Base-by-base conservation (phyloP, 2,797 vertebrate species). In the Cirrhinus molitorella region DNA sequence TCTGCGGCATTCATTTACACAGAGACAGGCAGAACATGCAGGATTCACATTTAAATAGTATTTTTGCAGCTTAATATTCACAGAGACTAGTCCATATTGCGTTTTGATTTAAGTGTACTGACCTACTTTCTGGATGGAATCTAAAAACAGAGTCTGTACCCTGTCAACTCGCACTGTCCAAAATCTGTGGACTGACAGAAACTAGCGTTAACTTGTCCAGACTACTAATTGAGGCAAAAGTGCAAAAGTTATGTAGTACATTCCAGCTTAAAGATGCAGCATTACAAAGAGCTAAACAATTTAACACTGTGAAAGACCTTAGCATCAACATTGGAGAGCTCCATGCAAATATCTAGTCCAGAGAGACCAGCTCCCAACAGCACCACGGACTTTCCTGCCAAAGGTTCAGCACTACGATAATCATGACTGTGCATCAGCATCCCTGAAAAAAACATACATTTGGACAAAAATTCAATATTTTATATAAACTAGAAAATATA, bases 381-480 rank as follows among this genome's bases (percentile, higher is more conserved):
- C 67, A 94, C 85, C 79, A 94, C 88, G 0, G 89, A 91, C 74
- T 89, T 90, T 11, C 91, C 91, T 0, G 87, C 77, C 34, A 93
- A 92, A 66, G 91, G 85, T 81, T 94, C 93, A 11, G 92, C 90
- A 75, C 66, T 87, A 37, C 91, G 92, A 88, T 93, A 94, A 10
- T 90, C 84, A 82, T 93, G 93, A 84, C 93, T 94, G 89, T 94
- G 93, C 77, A 94, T 90, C n/a, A 92, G 75, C 17, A 9, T 82
- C 12, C 92, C 93, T 93, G 75, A 23, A 87, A 57, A n/a, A 85
- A 34, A 83, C 10, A 61, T 47, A 65, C 7, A 75, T 31, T 21
- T 37, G 34, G 9, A 76, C 49, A 59, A 25, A 59, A 66, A n/a
- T 16, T 43, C 17, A 45, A 19, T 12, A 5, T 13, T 70, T 16